These are phyloP conservation scores for Hormaphis cornu DNA, from an alignment of 1,140 invertebrate genomes.

Conservation along the genomic window DNA sequence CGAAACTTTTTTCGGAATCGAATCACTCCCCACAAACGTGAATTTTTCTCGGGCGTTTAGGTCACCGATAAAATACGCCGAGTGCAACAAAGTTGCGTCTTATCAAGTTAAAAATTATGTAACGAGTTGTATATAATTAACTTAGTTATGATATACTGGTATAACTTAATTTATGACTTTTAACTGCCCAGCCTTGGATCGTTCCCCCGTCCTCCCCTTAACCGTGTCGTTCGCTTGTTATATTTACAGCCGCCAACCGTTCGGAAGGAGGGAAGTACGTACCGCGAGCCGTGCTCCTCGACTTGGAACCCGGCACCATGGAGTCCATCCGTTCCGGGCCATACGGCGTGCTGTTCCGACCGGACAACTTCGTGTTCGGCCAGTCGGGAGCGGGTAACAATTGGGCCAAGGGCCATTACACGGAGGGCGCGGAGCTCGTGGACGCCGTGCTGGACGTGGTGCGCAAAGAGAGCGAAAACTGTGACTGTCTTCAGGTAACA, in stretches of 20 bases:
- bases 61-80: too few species aligned
- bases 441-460: conserved; percentile 71
- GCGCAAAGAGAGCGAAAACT: conserved; percentile 63
- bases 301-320: conserved; percentile 68
- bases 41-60: too few species aligned
- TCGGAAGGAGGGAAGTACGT: conserved; percentile 38
- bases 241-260: conserved; percentile 10
- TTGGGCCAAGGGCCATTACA: conserved; percentile 73
- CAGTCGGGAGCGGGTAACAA: conserved; percentile 61
- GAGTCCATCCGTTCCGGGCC: conserved; percentile 60
- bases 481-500: conserved; percentile 58
- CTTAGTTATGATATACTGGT: too few species aligned
- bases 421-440: conserved; percentile 64
- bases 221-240: too few species aligned
- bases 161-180: too few species aligned
- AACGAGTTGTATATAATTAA: too few species aligned
- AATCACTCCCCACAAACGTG: too few species aligned
- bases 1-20: too few species aligned
- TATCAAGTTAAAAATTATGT: too few species aligned
- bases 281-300: conserved; percentile 60
- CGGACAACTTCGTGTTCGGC: conserved; percentile 63
- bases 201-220: too few species aligned
- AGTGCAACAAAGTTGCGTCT: too few species aligned
- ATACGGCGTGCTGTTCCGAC: conserved; percentile 63
- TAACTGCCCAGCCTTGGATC: too few species aligned